Evolutionary conservation across 2,888 invertebrate species (phyloP), one percentile per base, ranked within the genome.

Genomic region (Amblyjoppa fuscipennis): DNA sequence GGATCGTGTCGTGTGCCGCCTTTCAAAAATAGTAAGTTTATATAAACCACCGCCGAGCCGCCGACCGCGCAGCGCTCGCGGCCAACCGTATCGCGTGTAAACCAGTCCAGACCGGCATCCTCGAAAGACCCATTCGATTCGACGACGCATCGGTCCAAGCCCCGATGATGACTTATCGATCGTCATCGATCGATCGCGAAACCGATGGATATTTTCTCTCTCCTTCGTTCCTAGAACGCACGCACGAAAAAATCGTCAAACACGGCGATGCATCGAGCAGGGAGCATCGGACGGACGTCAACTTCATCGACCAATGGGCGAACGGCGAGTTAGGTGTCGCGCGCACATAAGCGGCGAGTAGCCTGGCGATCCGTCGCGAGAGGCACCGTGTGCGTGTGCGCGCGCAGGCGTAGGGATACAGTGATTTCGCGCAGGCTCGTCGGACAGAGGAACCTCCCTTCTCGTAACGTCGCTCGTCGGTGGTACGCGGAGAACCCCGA

Each of bases 361-460:
- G 78, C 51, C 78, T 38, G 56, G 69, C 16, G 77, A 49, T 74
- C 76, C 71, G 73, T 59, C 59, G 20, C 45, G 45, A 49, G 45
- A 49, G 45, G 45, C 13, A 84, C 38, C 34, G 66, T 38, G 66
- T 41, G 70, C 84, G 77, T 70, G 83, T 73, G 90, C 89, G 80
- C 84, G 90, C 89, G 91, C 91, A 90, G 86, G 90, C 89, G 91
- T 90, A 92, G 89, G 89, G 87, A 91, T 92, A 91, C 91, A 90
- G 86, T 88, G 87, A 79, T 74, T 83, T 90, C 88, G 87, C 85
- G 86, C 89, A 87, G 86, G 84, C 80, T 84, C 90, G 90, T 84
- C 86, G 71, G 80, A 83, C 82, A 87, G 92, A 92, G 93, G 92
- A 93, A 91, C 92, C 94, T 93, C 93, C 93, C 93, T 93, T 93